A percentile compares a stretch with the other conserved stretches of the same genome.
These are phyloP conservation scores for Callospermophilus lateralis DNA, from an alignment of 2,113 vertebrate species.

Conservation along the genomic window DNA sequence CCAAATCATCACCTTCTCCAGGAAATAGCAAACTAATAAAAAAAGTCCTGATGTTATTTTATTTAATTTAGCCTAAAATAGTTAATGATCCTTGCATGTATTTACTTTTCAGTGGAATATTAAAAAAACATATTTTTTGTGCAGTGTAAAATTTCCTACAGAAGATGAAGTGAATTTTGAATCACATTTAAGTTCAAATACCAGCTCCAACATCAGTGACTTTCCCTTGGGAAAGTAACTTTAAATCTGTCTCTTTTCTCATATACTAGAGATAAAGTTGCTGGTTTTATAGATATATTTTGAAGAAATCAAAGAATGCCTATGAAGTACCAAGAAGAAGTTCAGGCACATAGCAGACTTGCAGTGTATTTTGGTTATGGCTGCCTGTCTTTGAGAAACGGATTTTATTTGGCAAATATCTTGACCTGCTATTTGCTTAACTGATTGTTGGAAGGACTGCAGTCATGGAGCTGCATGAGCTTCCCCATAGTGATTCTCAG, in stretches of 20 bases:
- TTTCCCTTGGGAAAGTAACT: neutral
- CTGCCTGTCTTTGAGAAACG: neutral
- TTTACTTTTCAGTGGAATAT: neutral
- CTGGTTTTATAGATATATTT: neutral
- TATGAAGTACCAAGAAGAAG: neutral
- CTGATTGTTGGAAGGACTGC: neutral
- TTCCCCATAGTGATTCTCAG: neutral
- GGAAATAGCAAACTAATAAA: neutral
- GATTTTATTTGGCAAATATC: neutral
- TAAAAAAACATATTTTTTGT: neutral
- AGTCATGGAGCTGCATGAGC: accelerated
- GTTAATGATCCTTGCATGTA: neutral
- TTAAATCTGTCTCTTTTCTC: neutral
- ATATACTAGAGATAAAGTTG: neutral
- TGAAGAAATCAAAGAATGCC: neutral
- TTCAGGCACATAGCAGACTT: neutral
- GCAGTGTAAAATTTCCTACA: neutral
- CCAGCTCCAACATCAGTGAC: neutral
- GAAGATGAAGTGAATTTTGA: neutral
- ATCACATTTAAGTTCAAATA: neutral
- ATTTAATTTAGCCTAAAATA: neutral
- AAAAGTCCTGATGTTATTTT: neutral
- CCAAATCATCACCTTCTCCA: neutral
- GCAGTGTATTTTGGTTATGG: neutral
- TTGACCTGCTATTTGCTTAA: neutral